Evolutionary conservation across 2,888 invertebrate species (phyloP).

Genomic region (Chelonus formosanus): DNA sequence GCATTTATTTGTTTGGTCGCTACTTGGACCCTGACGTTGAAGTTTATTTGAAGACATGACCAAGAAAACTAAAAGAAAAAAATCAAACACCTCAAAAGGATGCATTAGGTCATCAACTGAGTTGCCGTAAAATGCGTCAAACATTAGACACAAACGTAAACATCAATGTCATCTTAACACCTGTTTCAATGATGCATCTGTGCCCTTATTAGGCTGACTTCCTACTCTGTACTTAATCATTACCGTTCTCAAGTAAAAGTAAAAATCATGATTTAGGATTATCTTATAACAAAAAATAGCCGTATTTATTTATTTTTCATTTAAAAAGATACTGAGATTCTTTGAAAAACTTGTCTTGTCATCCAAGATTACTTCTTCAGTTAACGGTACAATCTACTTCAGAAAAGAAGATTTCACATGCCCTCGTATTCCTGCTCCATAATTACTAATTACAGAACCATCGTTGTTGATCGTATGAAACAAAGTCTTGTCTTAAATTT

Average conservation of each 20-base stretch:
- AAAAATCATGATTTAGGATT: background rate
- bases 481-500: background rate
- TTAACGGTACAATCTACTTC: constrained; percentile 15
- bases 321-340: constrained; percentile 12
- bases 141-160: constrained; percentile 8
- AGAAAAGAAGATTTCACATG: constrained; percentile 25
- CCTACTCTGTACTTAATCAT: constrained; percentile 42
- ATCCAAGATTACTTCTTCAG: constrained; percentile 12
- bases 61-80: background rate
- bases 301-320: background rate
- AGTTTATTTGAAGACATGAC: too few species aligned
- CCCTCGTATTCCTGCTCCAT: constrained; percentile 13
- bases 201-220: constrained; percentile 52
- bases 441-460: constrained; percentile 29
- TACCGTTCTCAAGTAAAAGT: constrained; percentile 1
- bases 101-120: too few species aligned
- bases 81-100: constrained; percentile 12
- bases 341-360: constrained; percentile 17
- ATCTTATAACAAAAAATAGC: background rate
- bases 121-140: constrained; percentile 29
- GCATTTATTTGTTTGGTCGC: too few species aligned
- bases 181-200: constrained; percentile 60
- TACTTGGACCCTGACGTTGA: too few species aligned
- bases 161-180: constrained; percentile 48
- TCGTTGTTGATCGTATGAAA: constrained; percentile 4